These are phyloP conservation scores for Gymnocephalus cernua DNA, from an alignment of 2,113 vertebrate species.

Conservation along the genomic window DNA sequence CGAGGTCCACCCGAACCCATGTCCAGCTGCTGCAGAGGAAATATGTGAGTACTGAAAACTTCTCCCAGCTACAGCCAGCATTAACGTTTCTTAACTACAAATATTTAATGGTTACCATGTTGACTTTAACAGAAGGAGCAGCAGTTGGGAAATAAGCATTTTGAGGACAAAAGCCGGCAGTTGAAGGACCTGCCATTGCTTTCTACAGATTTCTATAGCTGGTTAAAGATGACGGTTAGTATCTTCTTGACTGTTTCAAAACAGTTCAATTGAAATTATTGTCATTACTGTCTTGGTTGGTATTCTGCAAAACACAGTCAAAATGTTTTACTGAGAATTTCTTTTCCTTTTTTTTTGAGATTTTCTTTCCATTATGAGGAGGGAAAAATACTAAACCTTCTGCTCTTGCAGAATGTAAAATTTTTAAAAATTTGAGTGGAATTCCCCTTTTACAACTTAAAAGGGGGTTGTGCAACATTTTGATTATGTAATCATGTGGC, in stretches of 20 bases:
- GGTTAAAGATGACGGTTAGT: slow-evolving; percentile 81
- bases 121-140: slow-evolving; percentile 73
- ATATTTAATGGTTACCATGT: neutral
- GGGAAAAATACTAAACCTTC: slow-evolving; percentile 6
- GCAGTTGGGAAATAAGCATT: slow-evolving; percentile 69
- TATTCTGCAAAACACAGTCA: neutral
- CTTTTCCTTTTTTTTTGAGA: neutral
- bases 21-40: slow-evolving; percentile 75
- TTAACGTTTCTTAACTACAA: neutral
- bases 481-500: slow-evolving; percentile 27
- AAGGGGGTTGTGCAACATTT: slow-evolving; percentile 25
- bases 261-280: neutral
- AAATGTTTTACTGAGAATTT: neutral
- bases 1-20: slow-evolving; percentile 55
- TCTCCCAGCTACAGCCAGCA: neutral
- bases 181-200: slow-evolving; percentile 73
- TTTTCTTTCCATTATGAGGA: neutral
- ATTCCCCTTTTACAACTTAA: slow-evolving; percentile 50
- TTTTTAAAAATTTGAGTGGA: slow-evolving; percentile 41
- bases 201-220: slow-evolving; percentile 76
- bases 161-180: slow-evolving; percentile 70
- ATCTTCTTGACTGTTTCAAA: slow-evolving; percentile 1
- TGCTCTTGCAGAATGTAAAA: slow-evolving; percentile 42
- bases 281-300: neutral
- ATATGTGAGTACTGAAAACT: slow-evolving; percentile 68